phyloP scores from a whole-genome alignment of 2,113 vertebrate genomes.

The Platysternon megacephalum region DNA sequence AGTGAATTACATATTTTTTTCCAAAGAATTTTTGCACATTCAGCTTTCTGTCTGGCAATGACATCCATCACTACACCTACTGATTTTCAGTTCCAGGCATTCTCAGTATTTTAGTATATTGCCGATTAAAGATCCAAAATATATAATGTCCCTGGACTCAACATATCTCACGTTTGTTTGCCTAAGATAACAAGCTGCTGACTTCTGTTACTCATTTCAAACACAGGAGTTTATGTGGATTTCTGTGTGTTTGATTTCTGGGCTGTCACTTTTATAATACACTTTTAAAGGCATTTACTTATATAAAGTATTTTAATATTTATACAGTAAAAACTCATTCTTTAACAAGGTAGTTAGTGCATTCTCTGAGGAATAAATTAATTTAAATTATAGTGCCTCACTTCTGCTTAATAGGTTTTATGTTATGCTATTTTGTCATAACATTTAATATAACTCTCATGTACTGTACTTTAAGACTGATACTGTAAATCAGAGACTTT shows the following conservation, averaged over 20 bases:
- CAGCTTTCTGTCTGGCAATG: slow-evolving; percentile 34
- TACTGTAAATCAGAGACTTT: background rate
- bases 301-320: slow-evolving; percentile 14
- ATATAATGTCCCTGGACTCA: background rate
- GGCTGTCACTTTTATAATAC: background rate
- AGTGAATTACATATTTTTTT: slow-evolving; percentile 25
- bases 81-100: slow-evolving; percentile 21
- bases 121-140: slow-evolving; percentile 22
- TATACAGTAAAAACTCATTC: background rate
- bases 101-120: slow-evolving; percentile 13
- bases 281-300: background rate
- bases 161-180: slow-evolving; percentile 4
- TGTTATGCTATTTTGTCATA: slow-evolving; percentile 32
- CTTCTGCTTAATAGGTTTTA: background rate
- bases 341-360: background rate
- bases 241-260: background rate
- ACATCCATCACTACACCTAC: background rate
- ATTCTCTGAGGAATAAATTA: slow-evolving; percentile 29
- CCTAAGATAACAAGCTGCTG: slow-evolving; percentile 5
- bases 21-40: slow-evolving; percentile 6
- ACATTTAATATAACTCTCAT: slow-evolving; percentile 34
- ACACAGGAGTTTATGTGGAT: background rate
- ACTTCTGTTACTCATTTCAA: background rate
- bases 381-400: background rate
- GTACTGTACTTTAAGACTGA: background rate